A percentile compares a stretch with the other conserved stretches of the same genome.
phyloP scores from a whole-genome alignment of 2,113 vertebrate genomes.

The Eublepharis macularius region DNA sequence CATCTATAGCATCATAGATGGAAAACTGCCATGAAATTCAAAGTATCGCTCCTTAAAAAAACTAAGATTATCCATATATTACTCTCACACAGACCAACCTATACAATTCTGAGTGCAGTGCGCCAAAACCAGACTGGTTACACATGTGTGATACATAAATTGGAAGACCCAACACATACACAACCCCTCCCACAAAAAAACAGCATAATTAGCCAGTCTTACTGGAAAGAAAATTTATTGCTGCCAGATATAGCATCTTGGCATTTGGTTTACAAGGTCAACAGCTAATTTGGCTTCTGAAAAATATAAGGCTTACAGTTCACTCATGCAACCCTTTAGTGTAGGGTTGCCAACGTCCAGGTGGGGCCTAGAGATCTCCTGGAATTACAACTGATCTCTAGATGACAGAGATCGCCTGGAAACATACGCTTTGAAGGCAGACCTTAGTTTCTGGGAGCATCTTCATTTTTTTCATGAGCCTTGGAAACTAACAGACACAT shows the following conservation, averaged over 20 bases:
- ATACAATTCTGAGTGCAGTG: neutral
- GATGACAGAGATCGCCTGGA: too few species aligned
- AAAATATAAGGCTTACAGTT: neutral
- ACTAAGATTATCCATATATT: neutral
- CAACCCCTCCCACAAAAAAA: neutral
- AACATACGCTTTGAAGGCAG: too few species aligned
- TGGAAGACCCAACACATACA: neutral
- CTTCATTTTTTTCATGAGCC: too few species aligned
- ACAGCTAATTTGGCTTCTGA: neutral
- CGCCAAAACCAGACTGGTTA: neutral
- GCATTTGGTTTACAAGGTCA: neutral
- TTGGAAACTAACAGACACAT: too few species aligned
- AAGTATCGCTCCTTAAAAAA: neutral
- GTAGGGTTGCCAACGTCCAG: too few species aligned
- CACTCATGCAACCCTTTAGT: neutral
- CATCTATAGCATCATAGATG: neutral
- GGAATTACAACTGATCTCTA: too few species aligned
- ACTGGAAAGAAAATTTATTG: too few species aligned
- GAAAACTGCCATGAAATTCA: neutral
- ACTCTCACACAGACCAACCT: neutral
- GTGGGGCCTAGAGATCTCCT: too few species aligned
- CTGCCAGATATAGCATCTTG: neutral
- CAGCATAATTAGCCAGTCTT: neutral
- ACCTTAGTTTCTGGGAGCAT: too few species aligned
- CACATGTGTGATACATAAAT: neutral